These are phyloP conservation scores for Syrrhaptes paradoxus DNA, from an alignment of 2,113 vertebrate genomes.

Conservation along the genomic window DNA sequence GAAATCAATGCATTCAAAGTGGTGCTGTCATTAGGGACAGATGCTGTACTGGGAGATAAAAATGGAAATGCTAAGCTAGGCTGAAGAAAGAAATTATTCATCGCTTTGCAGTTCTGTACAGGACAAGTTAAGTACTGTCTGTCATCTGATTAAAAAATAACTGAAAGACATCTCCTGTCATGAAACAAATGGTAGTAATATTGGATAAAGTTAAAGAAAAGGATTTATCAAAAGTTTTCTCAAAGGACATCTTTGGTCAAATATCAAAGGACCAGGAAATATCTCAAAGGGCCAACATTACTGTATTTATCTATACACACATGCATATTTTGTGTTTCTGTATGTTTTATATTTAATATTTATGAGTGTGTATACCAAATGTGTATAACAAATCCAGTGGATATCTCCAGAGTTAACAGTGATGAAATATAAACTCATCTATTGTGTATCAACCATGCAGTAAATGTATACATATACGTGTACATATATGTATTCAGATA, in stretches of 20 bases:
- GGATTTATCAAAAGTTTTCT: not conserved
- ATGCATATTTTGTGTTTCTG: not conserved
- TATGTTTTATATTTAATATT: not conserved
- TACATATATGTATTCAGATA: not conserved
- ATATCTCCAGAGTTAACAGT: not conserved
- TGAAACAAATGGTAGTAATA: not conserved
- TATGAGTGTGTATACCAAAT: not conserved
- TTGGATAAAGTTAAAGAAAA: not conserved
- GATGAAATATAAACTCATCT: not conserved
- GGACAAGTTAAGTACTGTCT: slow-evolving; percentile 14
- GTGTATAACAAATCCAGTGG: not conserved
- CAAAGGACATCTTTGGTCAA: not conserved
- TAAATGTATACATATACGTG: not conserved
- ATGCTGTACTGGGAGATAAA: slow-evolving; percentile 5
- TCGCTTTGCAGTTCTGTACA: not conserved
- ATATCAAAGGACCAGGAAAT: not conserved
- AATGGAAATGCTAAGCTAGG: slow-evolving; percentile 22
- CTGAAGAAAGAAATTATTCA: slow-evolving; percentile 31
- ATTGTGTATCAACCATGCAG: not conserved
- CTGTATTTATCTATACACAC: not conserved
- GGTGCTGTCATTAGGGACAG: not conserved
- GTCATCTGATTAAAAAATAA: slow-evolving; percentile 2
- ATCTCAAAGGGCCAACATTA: not conserved
- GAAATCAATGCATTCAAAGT: not conserved
- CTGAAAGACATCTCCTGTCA: not conserved